Evolutionary conservation across 2,113 vertebrate genomes (phyloP).

Genomic region (Aegithalos caudatus): DNA sequence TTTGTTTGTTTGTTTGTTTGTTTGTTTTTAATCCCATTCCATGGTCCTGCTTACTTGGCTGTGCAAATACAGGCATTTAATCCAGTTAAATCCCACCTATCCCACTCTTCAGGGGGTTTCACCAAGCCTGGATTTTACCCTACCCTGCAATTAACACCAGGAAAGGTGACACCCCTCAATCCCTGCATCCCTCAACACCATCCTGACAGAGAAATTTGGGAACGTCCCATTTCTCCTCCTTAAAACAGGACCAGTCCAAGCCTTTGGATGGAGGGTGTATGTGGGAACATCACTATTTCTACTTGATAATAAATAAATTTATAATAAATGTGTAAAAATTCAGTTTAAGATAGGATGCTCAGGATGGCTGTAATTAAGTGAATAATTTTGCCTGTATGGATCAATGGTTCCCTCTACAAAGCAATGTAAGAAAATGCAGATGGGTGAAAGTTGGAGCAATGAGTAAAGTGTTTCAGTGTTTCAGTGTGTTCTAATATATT

Average conservation of each 20-base stretch:
- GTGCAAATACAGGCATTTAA: not conserved
- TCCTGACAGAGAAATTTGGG: not conserved
- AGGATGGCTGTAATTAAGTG: not conserved
- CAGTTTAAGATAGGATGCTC: not conserved
- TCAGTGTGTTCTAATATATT: not conserved
- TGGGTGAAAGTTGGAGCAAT: not conserved
- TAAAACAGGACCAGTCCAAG: not conserved
- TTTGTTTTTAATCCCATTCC: fast-evolving
- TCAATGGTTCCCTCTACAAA: not conserved
- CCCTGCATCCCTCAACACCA: not conserved
- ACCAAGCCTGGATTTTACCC: not conserved
- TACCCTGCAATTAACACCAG: not conserved
- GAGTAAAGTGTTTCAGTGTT: fast-evolving
- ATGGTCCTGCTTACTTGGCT: not conserved
- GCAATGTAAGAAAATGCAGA: not conserved
- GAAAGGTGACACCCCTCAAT: not conserved
- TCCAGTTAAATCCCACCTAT: not conserved
- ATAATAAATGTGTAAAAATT: not conserved
- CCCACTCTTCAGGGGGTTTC: not conserved
- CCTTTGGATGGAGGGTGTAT: not conserved
- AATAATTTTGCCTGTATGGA: not conserved
- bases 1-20: too few relatives aligned
- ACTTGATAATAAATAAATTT: not conserved
- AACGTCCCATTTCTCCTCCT: not conserved
- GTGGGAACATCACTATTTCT: not conserved